Percentiles rank a stretch among this genome's conserved stretches.
phyloP scores from a whole-genome alignment of 2,113 vertebrate genomes.

The Seriola aureovittata region DNA sequence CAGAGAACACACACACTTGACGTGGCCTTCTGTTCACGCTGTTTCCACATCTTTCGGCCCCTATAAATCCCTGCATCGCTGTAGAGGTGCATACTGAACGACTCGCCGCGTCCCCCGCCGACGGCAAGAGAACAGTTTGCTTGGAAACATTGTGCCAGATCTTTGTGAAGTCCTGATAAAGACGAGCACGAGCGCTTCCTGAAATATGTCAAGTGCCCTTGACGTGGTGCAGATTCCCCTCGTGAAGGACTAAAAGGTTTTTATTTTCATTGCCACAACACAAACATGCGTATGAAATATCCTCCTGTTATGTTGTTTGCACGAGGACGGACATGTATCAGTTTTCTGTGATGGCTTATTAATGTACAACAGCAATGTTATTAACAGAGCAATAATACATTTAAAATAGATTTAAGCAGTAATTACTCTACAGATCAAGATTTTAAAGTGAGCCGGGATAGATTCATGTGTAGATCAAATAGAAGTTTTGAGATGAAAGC shows the following conservation, averaged over 20 bases:
- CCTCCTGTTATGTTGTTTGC: slow-evolving; percentile 19
- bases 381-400: background rate
- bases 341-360: slow-evolving; percentile 10
- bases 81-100: slow-evolving; percentile 57
- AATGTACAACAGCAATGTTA: background rate
- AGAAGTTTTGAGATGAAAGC: background rate
- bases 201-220: slow-evolving; percentile 34
- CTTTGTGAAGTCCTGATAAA: slow-evolving; percentile 12
- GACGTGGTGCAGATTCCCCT: slow-evolving; percentile 9
- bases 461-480: no score
- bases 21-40: slow-evolving; percentile 64
- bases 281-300: slow-evolving; percentile 19
- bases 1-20: slow-evolving; percentile 59
- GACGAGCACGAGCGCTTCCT: background rate
- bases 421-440: background rate
- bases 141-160: slow-evolving; percentile 1
- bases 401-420: background rate
- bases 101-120: background rate
- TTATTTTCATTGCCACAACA: background rate
- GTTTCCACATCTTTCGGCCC: slow-evolving; percentile 60
- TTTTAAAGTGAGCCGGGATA: background rate
- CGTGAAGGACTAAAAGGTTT: slow-evolving; percentile 8
- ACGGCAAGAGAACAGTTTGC: slow-evolving; percentile 23
- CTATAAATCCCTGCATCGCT: slow-evolving; percentile 54
- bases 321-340: background rate